phyloP scores from a whole-genome alignment of 2,797 vertebrate genomes.

The Amniataba percoides region DNA sequence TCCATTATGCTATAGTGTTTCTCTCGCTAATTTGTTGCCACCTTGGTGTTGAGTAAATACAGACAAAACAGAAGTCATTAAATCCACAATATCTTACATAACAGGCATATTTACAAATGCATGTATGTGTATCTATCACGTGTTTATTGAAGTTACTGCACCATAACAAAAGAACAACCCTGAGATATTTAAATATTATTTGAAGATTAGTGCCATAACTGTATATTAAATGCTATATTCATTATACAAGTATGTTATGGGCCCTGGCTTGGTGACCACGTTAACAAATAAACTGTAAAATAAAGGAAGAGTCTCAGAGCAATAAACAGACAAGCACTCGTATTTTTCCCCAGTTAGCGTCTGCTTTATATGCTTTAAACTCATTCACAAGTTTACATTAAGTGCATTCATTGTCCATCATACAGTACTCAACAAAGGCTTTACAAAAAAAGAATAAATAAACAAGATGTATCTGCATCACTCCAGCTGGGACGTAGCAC shows the following conservation, averaged over 20 bases:
- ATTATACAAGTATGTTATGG: not conserved
- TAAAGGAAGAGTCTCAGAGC: no score
- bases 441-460: no score
- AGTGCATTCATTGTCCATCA: no score
- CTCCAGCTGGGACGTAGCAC: no score
- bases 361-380: no score
- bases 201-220: not conserved
- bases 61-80: not conserved
- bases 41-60: slow-evolving; percentile 8
- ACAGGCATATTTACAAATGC: not conserved
- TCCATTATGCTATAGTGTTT: slow-evolving; percentile 13
- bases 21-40: not conserved
- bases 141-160: slow-evolving; percentile 1
- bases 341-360: no score
- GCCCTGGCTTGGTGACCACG: no score
- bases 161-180: not conserved
- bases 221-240: not conserved
- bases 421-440: no score
- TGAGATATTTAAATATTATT: not conserved
- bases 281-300: no score
- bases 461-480: no score
- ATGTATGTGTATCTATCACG: not conserved
- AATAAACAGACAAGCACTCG: no score
- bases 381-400: no score
- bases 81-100: not conserved